A percentile compares a stretch with the other conserved stretches of the same genome.
These are phyloP conservation scores for Acanthoscelides obtectus DNA, from an alignment of 2,888 invertebrate species.

Conservation along the genomic window DNA sequence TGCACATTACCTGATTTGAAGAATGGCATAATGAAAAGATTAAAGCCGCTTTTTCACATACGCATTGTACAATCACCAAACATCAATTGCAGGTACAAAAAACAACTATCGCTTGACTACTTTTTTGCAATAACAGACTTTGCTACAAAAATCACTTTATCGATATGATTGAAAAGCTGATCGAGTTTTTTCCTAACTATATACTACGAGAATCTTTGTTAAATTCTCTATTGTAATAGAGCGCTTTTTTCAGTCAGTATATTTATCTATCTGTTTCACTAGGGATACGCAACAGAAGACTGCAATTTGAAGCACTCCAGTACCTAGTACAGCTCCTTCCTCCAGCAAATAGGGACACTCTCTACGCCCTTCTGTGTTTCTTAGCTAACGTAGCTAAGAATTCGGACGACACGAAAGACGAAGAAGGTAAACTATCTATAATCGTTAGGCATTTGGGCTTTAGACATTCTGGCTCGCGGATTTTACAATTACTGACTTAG, in stretches of 20 bases:
- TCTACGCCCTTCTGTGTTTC: constrained; percentile 77
- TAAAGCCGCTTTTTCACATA: too few species aligned
- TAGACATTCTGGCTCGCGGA: too few species aligned
- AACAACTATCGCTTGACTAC: too few species aligned
- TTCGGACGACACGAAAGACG: constrained; percentile 59
- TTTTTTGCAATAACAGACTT: too few species aligned
- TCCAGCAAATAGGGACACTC: constrained; percentile 82
- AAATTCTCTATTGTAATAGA: neutral
- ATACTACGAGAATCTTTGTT: neutral
- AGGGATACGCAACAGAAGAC: constrained; percentile 78
- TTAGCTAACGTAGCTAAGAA: constrained; percentile 71
- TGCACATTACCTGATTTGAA: too few species aligned
- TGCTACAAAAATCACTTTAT: too few species aligned
- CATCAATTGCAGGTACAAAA: too few species aligned
- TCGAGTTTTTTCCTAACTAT: neutral
- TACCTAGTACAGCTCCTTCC: constrained; percentile 83
- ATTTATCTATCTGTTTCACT: constrained; percentile 24
- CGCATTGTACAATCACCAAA: too few species aligned
- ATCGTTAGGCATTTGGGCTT: too few species aligned
- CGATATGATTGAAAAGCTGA: neutral
- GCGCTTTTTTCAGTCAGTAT: neutral
- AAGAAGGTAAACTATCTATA: constrained; percentile 24
- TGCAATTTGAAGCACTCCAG: constrained; percentile 79
- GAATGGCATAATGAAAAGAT: too few species aligned
- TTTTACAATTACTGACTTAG: too few species aligned